Conservation (phyloP, 2,797 vertebrate species). For the Macrochelys suwanniensis region DNA sequence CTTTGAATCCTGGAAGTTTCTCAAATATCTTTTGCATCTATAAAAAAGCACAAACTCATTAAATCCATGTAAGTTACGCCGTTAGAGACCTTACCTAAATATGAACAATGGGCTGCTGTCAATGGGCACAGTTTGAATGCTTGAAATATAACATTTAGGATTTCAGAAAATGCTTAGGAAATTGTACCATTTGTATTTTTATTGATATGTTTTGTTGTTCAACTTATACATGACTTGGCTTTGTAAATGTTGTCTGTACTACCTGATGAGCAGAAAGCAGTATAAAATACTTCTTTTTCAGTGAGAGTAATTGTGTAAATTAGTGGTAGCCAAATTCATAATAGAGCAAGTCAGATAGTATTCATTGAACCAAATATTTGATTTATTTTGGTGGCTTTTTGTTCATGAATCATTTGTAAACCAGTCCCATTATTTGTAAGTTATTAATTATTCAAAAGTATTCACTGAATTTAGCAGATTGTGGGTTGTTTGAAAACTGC, state of each 20-base stretch:
- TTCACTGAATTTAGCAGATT: neutral
- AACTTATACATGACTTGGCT: neutral
- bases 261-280: neutral
- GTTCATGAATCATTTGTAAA: neutral
- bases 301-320: neutral
- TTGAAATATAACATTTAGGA: neutral
- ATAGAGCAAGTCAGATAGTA: neutral
- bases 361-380: neutral
- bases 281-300: neutral
- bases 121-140: neutral
- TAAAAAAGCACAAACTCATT: constrained; percentile 41
- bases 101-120: neutral
- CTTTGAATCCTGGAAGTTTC: constrained; percentile 90
- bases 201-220: neutral
- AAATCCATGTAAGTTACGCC: neutral
- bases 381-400: neutral
- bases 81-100: neutral
- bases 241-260: neutral
- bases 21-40: constrained; percentile 92
- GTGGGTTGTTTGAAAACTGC: neutral
- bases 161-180: constrained; percentile 8
- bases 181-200: neutral
- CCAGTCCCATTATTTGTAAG: neutral
- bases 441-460: constrained; percentile 13
- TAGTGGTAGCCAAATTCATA: neutral